Evolutionary conservation across 2,797 vertebrate genomes (phyloP), one percentile per base, ranked within the genome.

Genomic region (Periparus ater): DNA sequence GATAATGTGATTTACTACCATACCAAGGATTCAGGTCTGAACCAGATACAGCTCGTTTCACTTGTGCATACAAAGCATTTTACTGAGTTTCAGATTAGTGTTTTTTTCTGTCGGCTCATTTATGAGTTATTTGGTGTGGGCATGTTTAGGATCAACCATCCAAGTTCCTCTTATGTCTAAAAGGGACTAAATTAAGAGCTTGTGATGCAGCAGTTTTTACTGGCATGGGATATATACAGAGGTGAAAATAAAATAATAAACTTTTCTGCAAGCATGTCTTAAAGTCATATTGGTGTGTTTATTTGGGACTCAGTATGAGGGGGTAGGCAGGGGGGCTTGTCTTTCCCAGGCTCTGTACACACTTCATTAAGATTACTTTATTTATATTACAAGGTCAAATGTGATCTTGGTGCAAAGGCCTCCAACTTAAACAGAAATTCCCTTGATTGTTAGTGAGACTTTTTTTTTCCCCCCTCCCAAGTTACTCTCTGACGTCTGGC

Each of bases 231-330:
- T 95, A 57, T 92, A 90, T 85, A 93, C 57, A 63, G 51, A 47
- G 74, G 85, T 94, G 91, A 93, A 96, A 93, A 96, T 92, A 89
- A 94, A 95, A 96, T 90, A 96, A 95, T 89, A 92, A 93, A 96
- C 96, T 94, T 89, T 68, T 65, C 73, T 94, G 19, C 61, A 60
- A 61, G 70, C 34, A 68, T 93, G 71, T 92, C 91, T 88, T 74
- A 93, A 91, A 40, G 93, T 91, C 82, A 78, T 83, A 70, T 67
- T 53, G 81, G 68, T 94, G 47, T 96, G 89, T 96, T 96, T 95
- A 92, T 96, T 76, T 96, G 87, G 87, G 58, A 90, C 44, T 91
- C 66, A 6, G 50, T 89, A 65, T 93, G 82, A 89, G 42, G 38
- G 84, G 77, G 18, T 32, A 84, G 74, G 66, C 50, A 75, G 66